Conservation (phyloP, 1,140 invertebrate genomes). For the Aphaenogaster rudis region DNA sequence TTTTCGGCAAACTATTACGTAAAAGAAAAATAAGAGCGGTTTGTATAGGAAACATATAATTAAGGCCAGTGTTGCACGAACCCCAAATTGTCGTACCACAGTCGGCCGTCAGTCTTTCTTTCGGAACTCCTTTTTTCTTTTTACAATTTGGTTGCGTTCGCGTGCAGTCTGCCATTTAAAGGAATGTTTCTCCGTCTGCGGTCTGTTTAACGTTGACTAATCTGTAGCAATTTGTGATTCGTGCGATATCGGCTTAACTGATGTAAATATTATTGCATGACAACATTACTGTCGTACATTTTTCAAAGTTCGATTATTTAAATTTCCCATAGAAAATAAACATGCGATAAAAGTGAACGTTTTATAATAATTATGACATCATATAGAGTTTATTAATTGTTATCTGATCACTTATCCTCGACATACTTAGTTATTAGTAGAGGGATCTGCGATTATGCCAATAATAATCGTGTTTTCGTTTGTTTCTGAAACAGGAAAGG, state of each 20-base stretch:
- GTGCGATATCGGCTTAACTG: conserved; percentile 15
- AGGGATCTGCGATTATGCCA: background rate
- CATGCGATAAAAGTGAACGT: background rate
- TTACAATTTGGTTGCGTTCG: conserved; percentile 38
- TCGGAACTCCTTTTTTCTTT: conserved; percentile 48
- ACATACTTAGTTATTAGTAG: background rate
- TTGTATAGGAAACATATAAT: conserved; percentile 47
- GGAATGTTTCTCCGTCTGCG: conserved; percentile 52
- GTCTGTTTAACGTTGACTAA: conserved; percentile 51
- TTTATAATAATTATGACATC: background rate
- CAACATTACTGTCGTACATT: background rate
- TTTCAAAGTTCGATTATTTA: background rate
- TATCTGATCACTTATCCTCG: background rate
- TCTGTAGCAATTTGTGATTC: conserved; percentile 19
- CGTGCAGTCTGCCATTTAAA: conserved; percentile 51
- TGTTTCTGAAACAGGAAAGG: conserved; percentile 90
- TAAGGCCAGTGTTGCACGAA: conserved; percentile 50
- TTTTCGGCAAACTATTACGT: conserved; percentile 31
- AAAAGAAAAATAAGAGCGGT: conserved; percentile 25
- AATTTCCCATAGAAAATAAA: background rate
- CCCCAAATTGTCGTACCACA: conserved; percentile 43
- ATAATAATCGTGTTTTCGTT: conserved; percentile 32
- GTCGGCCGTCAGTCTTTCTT: conserved; percentile 19
- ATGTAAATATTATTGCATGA: background rate
- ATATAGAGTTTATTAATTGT: background rate